These are phyloP conservation scores for Scomber colias DNA, from an alignment of 2,113 vertebrate species.

Conservation along the genomic window DNA sequence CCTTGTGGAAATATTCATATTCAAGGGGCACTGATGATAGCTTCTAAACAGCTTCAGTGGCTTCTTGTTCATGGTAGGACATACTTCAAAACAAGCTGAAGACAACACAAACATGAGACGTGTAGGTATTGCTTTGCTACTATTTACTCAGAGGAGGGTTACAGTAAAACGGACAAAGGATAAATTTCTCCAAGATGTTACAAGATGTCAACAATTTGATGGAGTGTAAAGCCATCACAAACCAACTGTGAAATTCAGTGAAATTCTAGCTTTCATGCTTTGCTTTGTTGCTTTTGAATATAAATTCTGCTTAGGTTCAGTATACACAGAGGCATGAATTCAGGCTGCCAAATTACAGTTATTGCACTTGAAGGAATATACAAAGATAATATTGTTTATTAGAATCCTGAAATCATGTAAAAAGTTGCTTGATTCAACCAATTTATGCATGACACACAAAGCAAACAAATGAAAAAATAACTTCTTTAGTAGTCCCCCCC, in stretches of 20 bases:
- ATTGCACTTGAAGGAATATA: not conserved
- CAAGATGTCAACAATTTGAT: slow-evolving; percentile 1
- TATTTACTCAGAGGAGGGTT: no score
- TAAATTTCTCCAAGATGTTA: not conserved
- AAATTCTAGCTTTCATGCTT: not conserved
- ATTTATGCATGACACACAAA: no score
- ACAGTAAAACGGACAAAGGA: no score
- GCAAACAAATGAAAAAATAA: no score
- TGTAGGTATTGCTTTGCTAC: no score
- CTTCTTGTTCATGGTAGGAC: not conserved
- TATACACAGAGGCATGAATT: not conserved
- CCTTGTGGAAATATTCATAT: not conserved
- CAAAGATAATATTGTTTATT: not conserved
- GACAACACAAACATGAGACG: not conserved
- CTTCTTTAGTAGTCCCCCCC: no score
- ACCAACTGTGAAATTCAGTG: slow-evolving; percentile 3
- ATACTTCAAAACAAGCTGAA: not conserved
- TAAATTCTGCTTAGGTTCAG: not conserved
- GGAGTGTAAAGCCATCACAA: slow-evolving; percentile 4
- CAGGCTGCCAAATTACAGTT: not conserved
- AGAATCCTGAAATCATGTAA: no score
- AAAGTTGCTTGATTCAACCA: no score
- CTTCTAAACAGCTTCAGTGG: not conserved
- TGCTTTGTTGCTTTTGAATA: not conserved
- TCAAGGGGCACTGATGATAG: not conserved